Evolutionary conservation across 1,140 invertebrate genomes (phyloP).

Genomic region (Drosophila rhopaloa): DNA sequence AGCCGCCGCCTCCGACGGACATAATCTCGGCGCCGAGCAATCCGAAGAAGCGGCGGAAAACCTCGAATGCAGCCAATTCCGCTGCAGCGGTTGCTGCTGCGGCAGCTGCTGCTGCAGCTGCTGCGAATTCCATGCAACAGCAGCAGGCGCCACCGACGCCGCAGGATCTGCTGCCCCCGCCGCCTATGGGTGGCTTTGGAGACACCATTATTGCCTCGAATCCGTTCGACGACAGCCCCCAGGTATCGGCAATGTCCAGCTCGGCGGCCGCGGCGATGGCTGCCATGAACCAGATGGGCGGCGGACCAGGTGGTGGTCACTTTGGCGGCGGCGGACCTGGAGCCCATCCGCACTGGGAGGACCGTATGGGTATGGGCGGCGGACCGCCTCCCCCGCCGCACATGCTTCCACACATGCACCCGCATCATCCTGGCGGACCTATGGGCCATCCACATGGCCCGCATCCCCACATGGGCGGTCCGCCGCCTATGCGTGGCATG

Average conservation of each 20-base stretch:
- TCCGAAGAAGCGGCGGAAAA: constrained; percentile 89
- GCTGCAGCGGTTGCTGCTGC: constrained; percentile 78
- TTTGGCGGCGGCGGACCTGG: constrained; percentile 62
- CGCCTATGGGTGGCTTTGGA: constrained; percentile 93
- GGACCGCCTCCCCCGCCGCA: constrained; percentile 85
- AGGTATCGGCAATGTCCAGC: constrained; percentile 83
- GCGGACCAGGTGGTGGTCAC: constrained; percentile 53
- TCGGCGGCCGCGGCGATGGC: constrained; percentile 85
- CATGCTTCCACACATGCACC: constrained; percentile 84
- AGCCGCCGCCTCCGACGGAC: constrained; percentile 87
- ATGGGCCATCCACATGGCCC: constrained; percentile 79
- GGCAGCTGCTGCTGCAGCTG: constrained; percentile 81
- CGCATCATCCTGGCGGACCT: constrained; percentile 85
- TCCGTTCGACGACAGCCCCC: constrained; percentile 96
- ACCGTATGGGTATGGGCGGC: constrained; percentile 85
- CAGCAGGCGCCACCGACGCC: constrained; percentile 86
- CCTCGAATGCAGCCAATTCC: constrained; percentile 85
- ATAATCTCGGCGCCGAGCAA: constrained; percentile 87
- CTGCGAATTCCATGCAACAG: constrained; percentile 86
- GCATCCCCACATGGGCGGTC: constrained; percentile 85
- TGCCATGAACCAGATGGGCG: constrained; percentile 86
- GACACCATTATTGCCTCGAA: constrained; percentile 97
- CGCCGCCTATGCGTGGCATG: constrained; percentile 89
- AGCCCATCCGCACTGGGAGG: constrained; percentile 85
- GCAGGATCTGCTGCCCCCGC: constrained; percentile 92